Evolutionary conservation across 2,113 vertebrate genomes (phyloP).

Genomic region (Ictalurus furcatus): DNA sequence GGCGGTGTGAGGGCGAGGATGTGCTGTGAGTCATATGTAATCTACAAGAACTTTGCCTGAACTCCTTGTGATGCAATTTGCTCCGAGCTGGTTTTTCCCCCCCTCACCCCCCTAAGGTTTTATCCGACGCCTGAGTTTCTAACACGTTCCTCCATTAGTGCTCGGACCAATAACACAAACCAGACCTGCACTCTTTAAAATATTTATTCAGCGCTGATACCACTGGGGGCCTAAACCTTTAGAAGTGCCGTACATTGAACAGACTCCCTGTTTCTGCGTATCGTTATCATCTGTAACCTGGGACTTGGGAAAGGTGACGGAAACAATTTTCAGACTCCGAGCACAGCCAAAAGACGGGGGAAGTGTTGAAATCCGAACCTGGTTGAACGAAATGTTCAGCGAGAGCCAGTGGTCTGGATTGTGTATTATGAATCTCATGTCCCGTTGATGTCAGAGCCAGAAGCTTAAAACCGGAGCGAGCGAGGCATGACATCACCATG

Average conservation of each 20-base stretch:
- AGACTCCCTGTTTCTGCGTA: conserved; percentile 34
- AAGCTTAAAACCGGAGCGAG: not conserved
- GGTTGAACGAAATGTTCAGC: not conserved
- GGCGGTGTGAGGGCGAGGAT: conserved; percentile 15
- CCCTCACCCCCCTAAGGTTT: not conserved
- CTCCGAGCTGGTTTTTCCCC: not conserved
- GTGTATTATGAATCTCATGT: not conserved
- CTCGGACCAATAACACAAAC: conserved; percentile 37
- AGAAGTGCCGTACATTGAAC: conserved; percentile 50
- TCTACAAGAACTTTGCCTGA: conserved; percentile 12
- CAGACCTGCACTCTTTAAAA: conserved; percentile 54
- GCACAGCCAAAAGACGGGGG: conserved; percentile 12
- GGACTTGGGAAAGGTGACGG: conserved; percentile 12
- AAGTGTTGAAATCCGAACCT: not conserved
- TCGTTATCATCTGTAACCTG: not conserved
- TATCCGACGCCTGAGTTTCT: conserved; percentile 3
- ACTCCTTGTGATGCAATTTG: conserved; percentile 8
- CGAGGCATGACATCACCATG: not conserved
- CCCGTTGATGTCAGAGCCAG: not conserved
- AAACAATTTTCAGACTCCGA: conserved; percentile 22
- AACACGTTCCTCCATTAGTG: conserved; percentile 32
- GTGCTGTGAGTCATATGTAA: conserved; percentile 17
- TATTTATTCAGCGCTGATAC: conserved; percentile 55
- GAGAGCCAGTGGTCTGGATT: conserved; percentile 3
- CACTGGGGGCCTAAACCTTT: conserved; percentile 24